A percentile compares a stretch with the other conserved stretches of the same genome.
Evolutionary conservation across 1,140 invertebrate species (phyloP).

Genomic region (Drosophila yakuba): DNA sequence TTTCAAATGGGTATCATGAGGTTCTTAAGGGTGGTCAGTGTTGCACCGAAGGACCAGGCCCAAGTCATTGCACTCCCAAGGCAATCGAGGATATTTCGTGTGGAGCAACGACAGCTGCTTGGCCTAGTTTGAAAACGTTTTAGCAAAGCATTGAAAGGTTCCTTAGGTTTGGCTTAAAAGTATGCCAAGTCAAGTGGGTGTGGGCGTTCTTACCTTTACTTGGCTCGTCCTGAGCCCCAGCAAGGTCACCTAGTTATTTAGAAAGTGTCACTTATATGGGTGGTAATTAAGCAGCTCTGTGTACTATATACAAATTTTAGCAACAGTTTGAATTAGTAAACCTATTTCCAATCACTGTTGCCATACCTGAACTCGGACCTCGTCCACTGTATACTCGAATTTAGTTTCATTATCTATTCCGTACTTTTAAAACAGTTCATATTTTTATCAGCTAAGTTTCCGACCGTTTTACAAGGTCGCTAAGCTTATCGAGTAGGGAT

Average conservation of each 20-base stretch:
- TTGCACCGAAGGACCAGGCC: constrained; percentile 8
- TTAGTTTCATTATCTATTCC: not conserved
- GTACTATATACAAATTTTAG: too few species aligned
- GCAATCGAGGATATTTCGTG: constrained; percentile 41
- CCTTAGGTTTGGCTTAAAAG: constrained; percentile 28
- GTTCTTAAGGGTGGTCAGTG: constrained; percentile 15
- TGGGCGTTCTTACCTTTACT: constrained; percentile 19
- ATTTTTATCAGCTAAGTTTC: not conserved
- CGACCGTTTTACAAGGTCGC: not conserved
- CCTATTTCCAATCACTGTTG: not conserved
- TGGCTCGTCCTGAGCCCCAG: constrained; percentile 10
- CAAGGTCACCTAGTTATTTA: constrained; percentile 42
- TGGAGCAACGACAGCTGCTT: constrained; percentile 65
- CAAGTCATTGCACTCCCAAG: constrained; percentile 67
- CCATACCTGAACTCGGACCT: not conserved
- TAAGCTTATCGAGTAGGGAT: constrained; percentile 21
- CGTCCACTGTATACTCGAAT: too few species aligned
- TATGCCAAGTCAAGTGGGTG: constrained; percentile 20
- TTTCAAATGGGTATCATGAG: constrained; percentile 32
- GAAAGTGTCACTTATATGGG: constrained; percentile 38
- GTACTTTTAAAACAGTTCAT: not conserved
- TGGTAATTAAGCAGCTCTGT: constrained; percentile 18
- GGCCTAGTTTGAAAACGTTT: constrained; percentile 58
- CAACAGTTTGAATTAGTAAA: too few species aligned
- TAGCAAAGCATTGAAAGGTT: constrained; percentile 25